These are phyloP conservation scores for Sceliomorpha sp. DNA, from an alignment of 2,888 invertebrate genomes.

Conservation along the genomic window DNA sequence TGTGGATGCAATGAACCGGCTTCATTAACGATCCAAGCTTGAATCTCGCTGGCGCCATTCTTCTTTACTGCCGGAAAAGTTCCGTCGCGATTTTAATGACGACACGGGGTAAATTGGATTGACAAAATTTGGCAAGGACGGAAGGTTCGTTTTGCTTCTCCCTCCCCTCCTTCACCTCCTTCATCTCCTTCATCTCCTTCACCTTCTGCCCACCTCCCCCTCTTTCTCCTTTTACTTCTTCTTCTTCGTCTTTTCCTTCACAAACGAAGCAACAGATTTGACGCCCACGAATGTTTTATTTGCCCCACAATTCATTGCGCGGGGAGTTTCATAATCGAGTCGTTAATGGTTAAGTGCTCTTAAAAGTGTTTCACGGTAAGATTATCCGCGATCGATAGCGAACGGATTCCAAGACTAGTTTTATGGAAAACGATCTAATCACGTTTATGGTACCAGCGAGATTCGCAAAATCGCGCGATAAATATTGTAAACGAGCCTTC, in stretches of 20 bases:
- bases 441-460: constrained; percentile 60
- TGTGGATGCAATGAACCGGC: constrained; percentile 41
- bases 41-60: constrained; percentile 13
- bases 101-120: constrained; percentile 21
- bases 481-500: constrained; percentile 68
- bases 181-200: no score
- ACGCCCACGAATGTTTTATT: constrained; percentile 3
- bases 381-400: constrained; percentile 1
- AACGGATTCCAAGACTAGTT: constrained; percentile 4
- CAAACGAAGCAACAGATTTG: no score
- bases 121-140: constrained; percentile 1
- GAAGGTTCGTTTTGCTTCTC: constrained; percentile 20
- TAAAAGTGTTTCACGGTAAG: constrained; percentile 1
- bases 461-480: constrained; percentile 64
- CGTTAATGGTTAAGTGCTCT: constrained; percentile 4
- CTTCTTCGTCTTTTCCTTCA: no score
- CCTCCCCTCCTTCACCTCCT: no score
- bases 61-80: constrained; percentile 7
- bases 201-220: no score
- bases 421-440: constrained; percentile 53
- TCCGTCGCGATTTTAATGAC: constrained; percentile 29
- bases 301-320: background rate
- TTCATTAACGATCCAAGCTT: constrained; percentile 29
- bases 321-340: constrained; percentile 10
- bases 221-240: no score